A percentile compares a stretch with the other conserved stretches of the same genome.
Conservation (phyloP, 2,797 vertebrate genomes). For the Chrosomus eos region DNA sequence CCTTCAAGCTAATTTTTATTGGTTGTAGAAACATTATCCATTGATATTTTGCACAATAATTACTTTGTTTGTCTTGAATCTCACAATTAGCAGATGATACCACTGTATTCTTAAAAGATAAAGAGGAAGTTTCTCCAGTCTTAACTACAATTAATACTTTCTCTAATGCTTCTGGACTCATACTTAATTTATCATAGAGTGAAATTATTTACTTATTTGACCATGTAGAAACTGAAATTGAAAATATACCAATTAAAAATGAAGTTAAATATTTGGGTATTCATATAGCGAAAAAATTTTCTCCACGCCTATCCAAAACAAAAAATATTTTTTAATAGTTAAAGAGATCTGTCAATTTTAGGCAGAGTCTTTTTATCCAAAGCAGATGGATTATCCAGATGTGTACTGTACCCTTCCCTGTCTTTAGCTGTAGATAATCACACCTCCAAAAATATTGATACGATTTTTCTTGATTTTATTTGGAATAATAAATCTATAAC, state of each 20-base stretch:
- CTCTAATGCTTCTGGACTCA: not conserved
- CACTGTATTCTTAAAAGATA: not conserved
- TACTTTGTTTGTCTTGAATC: not conserved
- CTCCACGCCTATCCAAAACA: not conserved
- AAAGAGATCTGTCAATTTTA: no score
- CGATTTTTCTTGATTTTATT: no score
- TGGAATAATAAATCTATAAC: no score
- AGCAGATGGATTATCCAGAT: no score
- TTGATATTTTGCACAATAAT: not conserved
- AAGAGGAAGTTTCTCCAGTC: not conserved
- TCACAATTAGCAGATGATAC: not conserved
- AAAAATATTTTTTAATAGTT: no score
- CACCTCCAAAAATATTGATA: no score
- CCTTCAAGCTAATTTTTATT: not conserved
- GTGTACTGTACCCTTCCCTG: no score
- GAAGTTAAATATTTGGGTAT: not conserved
- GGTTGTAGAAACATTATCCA: not conserved
- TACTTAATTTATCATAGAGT: not conserved
- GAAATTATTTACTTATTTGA: not conserved
- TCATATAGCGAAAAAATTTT: not conserved
- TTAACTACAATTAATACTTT: not conserved
- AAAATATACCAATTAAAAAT: not conserved
- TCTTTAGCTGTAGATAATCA: no score
- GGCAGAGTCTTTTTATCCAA: no score
- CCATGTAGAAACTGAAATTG: not conserved